These are phyloP conservation scores for Physella acuta DNA, from an alignment of 1,140 invertebrate species.

Conservation along the genomic window DNA sequence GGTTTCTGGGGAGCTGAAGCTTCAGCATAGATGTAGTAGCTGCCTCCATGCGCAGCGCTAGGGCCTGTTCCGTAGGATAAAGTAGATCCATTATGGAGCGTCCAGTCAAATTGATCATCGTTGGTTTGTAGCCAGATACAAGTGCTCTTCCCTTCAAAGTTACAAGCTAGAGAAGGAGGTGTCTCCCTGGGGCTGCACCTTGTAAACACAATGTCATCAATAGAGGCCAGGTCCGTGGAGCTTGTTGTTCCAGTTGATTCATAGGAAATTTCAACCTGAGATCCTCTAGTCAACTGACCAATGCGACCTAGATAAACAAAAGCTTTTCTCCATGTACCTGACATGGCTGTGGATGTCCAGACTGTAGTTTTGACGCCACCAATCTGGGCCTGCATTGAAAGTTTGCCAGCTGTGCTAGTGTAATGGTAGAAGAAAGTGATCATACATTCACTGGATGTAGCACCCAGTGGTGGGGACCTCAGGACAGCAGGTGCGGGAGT, in stretches of 20 bases:
- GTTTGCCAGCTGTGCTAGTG: not conserved
- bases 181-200: constrained; percentile 40
- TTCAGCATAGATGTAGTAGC: constrained; percentile 51
- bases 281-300: constrained; percentile 9
- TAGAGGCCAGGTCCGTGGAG: constrained; percentile 36
- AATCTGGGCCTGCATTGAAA: not conserved
- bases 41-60: constrained; percentile 45
- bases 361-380: constrained; percentile 10
- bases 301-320: constrained; percentile 15
- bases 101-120: constrained; percentile 51
- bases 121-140: constrained; percentile 38
- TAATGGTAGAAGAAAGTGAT: constrained; percentile 18
- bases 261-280: constrained; percentile 19
- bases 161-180: constrained; percentile 36
- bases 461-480: constrained; percentile 14
- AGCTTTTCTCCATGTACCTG: not conserved
- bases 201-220: constrained; percentile 50
- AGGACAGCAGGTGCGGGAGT: constrained; percentile 2
- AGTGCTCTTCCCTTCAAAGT: constrained; percentile 40
- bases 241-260: constrained; percentile 18
- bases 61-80: constrained; percentile 44
- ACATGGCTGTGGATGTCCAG: not conserved
- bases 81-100: constrained; percentile 39
- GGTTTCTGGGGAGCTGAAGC: constrained; percentile 40
- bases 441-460: constrained; percentile 14